Base-by-base conservation (phyloP, 2,888 invertebrate genomes). In the Chymomyza fuscimana region DNA sequence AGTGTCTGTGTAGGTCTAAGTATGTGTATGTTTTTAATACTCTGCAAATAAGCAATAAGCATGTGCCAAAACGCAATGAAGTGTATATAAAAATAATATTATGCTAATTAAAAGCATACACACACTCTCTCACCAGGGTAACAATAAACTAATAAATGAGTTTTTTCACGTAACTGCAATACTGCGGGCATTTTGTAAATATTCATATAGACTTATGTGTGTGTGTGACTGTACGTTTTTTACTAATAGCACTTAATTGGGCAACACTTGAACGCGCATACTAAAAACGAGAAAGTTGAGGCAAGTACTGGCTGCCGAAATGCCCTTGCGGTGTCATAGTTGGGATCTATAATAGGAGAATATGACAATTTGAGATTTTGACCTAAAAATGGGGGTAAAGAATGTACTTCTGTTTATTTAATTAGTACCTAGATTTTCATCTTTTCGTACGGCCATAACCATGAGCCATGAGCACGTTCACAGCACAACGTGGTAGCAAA, bases 11-110 rank as follows among this genome's bases (percentile, higher is more conserved):
- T 46, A 12, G 0, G 36, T 5, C 7, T 12, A 4, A 4, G 40
- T 46, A 12, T 46, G 0, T 46, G 40, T 46, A 1, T 12, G 40
- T 12, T 46, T 46, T 46, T 36, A 36, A 36, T 36, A 9, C 36
- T 12, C 12, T 10, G 12, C 40, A 46, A 46, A 46, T 46, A 46
- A 9, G 7, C 36, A 36, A 36, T 74, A 70, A 68, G 72, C 79
- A 63, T 61, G 36, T 61, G 70, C 32, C 61, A 46, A 19, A 12
- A 51, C 56, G 71, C 74, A 86, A 70, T 84, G 85, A 64, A 69
- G 75, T 82, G 83, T 77, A 72, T 85, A 83, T 76, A 78, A 79
- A 83, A 76, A 78, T 87, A 86, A 87, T 83, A 79, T 75, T 83
- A 86, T 79, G 84, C 79, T 87, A 87, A 85, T 85, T 85, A 86